A percentile compares a stretch with the other conserved stretches of the same genome.
phyloP scores from a whole-genome alignment of 2,888 invertebrate genomes.

The Orthosia incerta region DNA sequence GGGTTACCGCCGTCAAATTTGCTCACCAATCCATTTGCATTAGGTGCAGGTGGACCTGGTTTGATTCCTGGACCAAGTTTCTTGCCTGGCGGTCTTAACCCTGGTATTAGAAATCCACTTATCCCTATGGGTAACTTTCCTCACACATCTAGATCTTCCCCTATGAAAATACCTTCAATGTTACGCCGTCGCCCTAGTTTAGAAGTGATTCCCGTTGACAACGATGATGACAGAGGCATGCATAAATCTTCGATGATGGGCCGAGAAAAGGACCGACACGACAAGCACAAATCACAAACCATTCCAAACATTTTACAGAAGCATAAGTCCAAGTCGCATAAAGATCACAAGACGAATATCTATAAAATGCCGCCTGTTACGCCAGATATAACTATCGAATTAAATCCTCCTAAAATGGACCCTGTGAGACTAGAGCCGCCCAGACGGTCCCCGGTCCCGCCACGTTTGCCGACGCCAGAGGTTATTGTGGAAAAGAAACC shows the following conservation, averaged over 20 bases:
- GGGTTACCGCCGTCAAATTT: conserved; percentile 84
- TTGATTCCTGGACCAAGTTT: conserved; percentile 91
- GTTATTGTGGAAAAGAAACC: conserved; percentile 72
- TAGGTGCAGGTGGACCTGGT: conserved; percentile 91
- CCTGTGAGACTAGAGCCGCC: conserved; percentile 76
- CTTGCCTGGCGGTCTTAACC: conserved; percentile 78
- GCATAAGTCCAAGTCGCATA: conserved; percentile 85
- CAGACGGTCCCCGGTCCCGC: conserved; percentile 71
- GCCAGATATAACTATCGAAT: conserved; percentile 92
- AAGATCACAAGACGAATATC: conserved; percentile 86
- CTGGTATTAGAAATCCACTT: conserved; percentile 89
- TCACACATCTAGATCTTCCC: conserved; percentile 91
- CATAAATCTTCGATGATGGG: conserved; percentile 80
- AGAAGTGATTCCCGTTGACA: conserved; percentile 89
- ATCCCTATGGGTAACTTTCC: conserved; percentile 89
- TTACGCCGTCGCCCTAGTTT: conserved; percentile 91
- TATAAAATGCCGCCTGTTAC: conserved; percentile 89
- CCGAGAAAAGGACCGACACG: conserved; percentile 84
- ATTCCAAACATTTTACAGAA: conserved; percentile 88
- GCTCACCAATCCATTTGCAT: conserved; percentile 89
- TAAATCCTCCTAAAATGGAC: conserved; percentile 87
- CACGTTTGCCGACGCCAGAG: conserved; percentile 69
- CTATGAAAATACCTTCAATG: conserved; percentile 91
- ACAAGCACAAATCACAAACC: conserved; percentile 89
- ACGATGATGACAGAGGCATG: conserved; percentile 86